Evolutionary conservation across 1,140 invertebrate genomes (phyloP), one percentile per base, ranked within the genome.

Genomic region (Charaxes varanes): DNA sequence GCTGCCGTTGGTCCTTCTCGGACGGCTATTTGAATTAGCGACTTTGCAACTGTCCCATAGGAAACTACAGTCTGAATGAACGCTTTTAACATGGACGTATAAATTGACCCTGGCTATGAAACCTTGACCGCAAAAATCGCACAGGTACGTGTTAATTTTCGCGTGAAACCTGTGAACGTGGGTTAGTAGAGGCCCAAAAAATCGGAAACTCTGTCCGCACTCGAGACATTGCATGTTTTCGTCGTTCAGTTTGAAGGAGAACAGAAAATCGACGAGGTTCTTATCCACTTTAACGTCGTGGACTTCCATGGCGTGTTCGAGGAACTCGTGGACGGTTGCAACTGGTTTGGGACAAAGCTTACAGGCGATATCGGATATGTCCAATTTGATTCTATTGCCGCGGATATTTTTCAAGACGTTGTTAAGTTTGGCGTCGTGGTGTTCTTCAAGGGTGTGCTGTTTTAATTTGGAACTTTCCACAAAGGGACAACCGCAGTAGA

Each of bases 401-500:
- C 27, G 8, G 1, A 47, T 13, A 3, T 36, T 42, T 35, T 28
- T 37, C 2, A 53, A 19, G 8, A 53, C 17, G 12, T 47, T 48
- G 3, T 14, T 38, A 2, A 53, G 23, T 42, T 53, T 53, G 1
- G 41, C 50, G 22, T 47, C 50, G 3, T 19, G 11, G 11, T 53
- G 50, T 18, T 53, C 50, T 19, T 47, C 44, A 10, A 14, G 14
- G 0, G 50, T 43, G 19, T 53, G 50, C 12, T 26, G 11, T 38
- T 42, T 53, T 15, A 53, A 31, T 18, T 42, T 34, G 1, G 50
- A 53, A 35, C 50, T 43, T 10, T 53, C 50, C 8, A 55, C 32
- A 35, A 79, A 74, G 0, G 46, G 24, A 4, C 53, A 55, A 10
- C 61, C 57, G 23, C 74, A 79, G 33, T 57, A 79, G 34, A 74